Conservation (phyloP, 2,113 vertebrate species). For the Gadus macrocephalus region DNA sequence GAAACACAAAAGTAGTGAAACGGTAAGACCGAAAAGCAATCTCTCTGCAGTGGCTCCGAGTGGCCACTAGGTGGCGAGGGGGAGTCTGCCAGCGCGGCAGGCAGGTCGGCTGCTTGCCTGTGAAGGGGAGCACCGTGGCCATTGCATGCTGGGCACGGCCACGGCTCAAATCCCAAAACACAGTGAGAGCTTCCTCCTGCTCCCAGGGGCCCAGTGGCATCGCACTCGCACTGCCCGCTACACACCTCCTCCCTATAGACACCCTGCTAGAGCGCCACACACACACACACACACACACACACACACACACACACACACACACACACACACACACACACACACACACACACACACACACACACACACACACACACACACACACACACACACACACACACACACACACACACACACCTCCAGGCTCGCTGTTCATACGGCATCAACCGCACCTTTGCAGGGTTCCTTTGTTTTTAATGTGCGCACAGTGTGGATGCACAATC, state of each 20-base stretch:
- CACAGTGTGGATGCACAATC: constrained; percentile 15
- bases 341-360: constrained; percentile 1
- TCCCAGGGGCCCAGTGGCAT: constrained; percentile 70
- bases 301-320: constrained; percentile 1
- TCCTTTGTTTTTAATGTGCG: not conserved
- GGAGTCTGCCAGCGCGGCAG: constrained; percentile 46
- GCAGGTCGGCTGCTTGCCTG: constrained; percentile 43
- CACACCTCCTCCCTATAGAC: constrained; percentile 57
- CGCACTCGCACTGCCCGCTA: constrained; percentile 41
- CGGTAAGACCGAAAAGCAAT: not conserved
- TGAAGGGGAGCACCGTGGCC: constrained; percentile 62
- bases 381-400: not conserved
- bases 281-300: not conserved
- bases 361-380: not conserved
- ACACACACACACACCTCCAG: constrained; percentile 29
- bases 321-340: not conserved
- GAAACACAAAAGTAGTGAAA: not conserved
- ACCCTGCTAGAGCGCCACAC: constrained; percentile 35
- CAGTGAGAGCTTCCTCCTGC: constrained; percentile 73
- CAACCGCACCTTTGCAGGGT: constrained; percentile 36
- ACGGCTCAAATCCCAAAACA: constrained; percentile 70
- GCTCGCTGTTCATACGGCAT: constrained; percentile 54
- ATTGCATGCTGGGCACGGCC: constrained; percentile 73
- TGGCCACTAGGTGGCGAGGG: constrained; percentile 66
- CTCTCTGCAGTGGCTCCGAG: constrained; percentile 24